Conservation (phyloP, 2,113 vertebrate species). For the Catharus minimus region DNA sequence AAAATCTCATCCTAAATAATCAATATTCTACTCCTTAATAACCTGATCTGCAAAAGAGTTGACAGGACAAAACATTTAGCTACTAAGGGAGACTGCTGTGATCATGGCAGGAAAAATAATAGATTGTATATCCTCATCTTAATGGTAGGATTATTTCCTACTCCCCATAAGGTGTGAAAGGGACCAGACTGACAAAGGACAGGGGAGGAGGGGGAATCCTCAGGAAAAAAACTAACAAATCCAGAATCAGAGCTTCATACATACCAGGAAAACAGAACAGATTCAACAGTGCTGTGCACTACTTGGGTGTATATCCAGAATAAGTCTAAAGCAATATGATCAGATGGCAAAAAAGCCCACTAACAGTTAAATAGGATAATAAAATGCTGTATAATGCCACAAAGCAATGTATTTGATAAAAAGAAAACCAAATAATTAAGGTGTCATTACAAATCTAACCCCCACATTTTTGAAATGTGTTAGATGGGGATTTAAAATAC, state of each 20-base stretch:
- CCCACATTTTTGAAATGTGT: slow-evolving; percentile 45
- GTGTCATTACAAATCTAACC: slow-evolving; percentile 29
- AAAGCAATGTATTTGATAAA: slow-evolving; percentile 52
- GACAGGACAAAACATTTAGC: slow-evolving; percentile 55
- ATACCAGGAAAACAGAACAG: slow-evolving; percentile 47
- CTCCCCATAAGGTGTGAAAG: not conserved
- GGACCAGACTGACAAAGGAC: not conserved
- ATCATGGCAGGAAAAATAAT: slow-evolving; percentile 10
- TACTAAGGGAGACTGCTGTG: slow-evolving; percentile 41
- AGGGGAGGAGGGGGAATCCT: not conserved
- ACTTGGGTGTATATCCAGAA: slow-evolving; percentile 23
- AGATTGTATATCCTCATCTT: not conserved
- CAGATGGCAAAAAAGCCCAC: slow-evolving; percentile 24
- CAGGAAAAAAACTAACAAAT: not conserved
- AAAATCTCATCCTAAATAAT: slow-evolving; percentile 58
- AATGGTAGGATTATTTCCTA: not conserved
- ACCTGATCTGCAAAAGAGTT: slow-evolving; percentile 48
- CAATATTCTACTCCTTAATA: slow-evolving; percentile 63
- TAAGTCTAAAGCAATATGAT: slow-evolving; percentile 57
- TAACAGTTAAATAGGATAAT: slow-evolving; percentile 4
- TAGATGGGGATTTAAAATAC: slow-evolving; percentile 21
- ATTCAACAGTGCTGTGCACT: slow-evolving; percentile 32
- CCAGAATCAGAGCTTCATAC: slow-evolving; percentile 42
- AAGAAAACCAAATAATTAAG: slow-evolving; percentile 63
- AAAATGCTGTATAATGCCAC: slow-evolving; percentile 30